These are phyloP conservation scores for Falco columbarius DNA, from an alignment of 2,797 vertebrate species.

Conservation along the genomic window DNA sequence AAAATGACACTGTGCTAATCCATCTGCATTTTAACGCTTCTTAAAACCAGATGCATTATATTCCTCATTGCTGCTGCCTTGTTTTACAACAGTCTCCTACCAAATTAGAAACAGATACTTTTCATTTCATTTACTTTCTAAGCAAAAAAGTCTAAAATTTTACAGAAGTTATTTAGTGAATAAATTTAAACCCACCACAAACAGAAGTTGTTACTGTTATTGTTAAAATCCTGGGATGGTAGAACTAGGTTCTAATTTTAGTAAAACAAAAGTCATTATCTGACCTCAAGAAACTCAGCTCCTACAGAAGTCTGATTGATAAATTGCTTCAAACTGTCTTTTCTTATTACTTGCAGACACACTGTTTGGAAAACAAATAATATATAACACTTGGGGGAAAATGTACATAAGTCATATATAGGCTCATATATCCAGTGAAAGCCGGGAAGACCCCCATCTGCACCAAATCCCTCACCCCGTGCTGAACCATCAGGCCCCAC, in stretches of 20 bases:
- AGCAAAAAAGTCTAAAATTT: neutral
- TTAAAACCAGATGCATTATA: neutral
- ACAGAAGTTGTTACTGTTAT: neutral
- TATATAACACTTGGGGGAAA: neutral
- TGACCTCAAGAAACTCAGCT: neutral
- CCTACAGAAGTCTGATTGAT: neutral
- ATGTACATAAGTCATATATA: neutral
- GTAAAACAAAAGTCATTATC: slow-evolving; percentile 8
- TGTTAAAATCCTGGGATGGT: neutral
- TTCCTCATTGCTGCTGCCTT: neutral
- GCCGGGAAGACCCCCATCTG: too few relatives aligned
- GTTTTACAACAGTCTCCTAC: neutral
- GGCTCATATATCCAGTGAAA: too few relatives aligned
- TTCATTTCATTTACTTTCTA: neutral
- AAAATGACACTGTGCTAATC: neutral
- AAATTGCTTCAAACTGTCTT: neutral
- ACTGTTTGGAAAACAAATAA: neutral
- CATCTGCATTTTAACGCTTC: neutral
- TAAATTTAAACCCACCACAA: neutral
- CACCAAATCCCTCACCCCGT: too few relatives aligned
- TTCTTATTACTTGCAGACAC: neutral
- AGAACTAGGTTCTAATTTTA: slow-evolving; percentile 34
- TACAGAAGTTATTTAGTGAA: neutral
- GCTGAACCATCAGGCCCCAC: too few relatives aligned
- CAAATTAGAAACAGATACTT: neutral